Evolutionary conservation across 2,888 invertebrate genomes (phyloP).

Genomic region (Lamproptera curius): DNA sequence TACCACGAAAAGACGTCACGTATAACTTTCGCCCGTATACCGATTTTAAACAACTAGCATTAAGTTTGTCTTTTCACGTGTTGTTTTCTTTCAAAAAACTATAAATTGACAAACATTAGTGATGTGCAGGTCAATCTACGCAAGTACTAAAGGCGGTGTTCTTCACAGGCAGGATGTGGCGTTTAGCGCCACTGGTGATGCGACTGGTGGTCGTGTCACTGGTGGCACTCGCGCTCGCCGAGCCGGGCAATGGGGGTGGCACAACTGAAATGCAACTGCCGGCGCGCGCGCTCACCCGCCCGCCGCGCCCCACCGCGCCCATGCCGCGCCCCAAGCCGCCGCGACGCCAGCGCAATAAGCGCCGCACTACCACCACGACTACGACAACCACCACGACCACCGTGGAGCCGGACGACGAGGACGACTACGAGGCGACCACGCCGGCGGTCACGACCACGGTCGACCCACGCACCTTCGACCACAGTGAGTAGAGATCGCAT

Average conservation of each 20-base stretch:
- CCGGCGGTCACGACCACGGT: slow-evolving; percentile 51
- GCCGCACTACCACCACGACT: slow-evolving; percentile 48
- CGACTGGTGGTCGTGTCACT: slow-evolving; percentile 61
- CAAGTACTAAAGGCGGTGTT: too few relatives aligned
- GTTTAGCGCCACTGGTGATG: slow-evolving; percentile 67
- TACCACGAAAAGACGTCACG: too few relatives aligned
- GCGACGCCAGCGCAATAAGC: slow-evolving; percentile 43
- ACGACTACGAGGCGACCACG: slow-evolving; percentile 45
- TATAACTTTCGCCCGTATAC: too few relatives aligned
- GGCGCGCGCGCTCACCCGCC: slow-evolving; percentile 20
- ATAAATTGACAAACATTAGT: too few relatives aligned
- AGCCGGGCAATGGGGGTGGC: slow-evolving; percentile 39
- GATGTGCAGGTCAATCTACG: too few relatives aligned
- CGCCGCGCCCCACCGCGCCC: slow-evolving; percentile 31
- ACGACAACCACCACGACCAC: slow-evolving; percentile 59
- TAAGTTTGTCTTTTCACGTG: too few relatives aligned
- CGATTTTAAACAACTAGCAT: too few relatives aligned
- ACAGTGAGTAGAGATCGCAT: slow-evolving; percentile 70
- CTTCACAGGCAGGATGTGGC: slow-evolving; percentile 56
- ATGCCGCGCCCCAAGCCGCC: slow-evolving; percentile 27
- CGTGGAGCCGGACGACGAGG: slow-evolving; percentile 41
- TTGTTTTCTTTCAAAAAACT: too few relatives aligned
- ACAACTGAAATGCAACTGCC: slow-evolving; percentile 26
- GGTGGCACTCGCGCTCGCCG: slow-evolving; percentile 67
- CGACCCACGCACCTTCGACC: slow-evolving; percentile 60